A percentile compares a stretch with the other conserved stretches of the same genome.
These are phyloP conservation scores for Prunella himalayana DNA, from an alignment of 2,113 vertebrate species.

Conservation along the genomic window DNA sequence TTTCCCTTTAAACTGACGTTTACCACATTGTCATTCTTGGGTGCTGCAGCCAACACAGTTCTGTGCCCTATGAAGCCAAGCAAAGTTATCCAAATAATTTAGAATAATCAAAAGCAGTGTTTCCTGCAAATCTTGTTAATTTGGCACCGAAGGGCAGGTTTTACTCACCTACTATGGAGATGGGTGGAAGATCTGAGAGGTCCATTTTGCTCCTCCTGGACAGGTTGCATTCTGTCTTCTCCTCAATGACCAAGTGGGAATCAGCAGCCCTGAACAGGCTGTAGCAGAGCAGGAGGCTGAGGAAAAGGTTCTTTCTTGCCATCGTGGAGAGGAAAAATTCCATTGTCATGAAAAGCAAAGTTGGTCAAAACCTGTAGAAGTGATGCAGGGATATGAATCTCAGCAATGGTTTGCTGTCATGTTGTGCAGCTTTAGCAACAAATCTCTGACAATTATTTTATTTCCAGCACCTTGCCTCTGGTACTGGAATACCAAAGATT, in stretches of 20 bases:
- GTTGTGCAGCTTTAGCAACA: background rate
- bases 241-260: conserved; percentile 59
- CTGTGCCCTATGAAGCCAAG: background rate
- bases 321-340: conserved; percentile 27
- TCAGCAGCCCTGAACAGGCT: conserved; percentile 35
- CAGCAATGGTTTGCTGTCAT: background rate
- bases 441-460: background rate
- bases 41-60: background rate
- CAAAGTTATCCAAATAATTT: background rate
- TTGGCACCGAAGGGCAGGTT: background rate
- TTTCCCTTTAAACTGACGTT: background rate
- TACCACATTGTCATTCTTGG: background rate
- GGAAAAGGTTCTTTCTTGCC: conserved; percentile 55
- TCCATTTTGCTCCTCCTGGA: conserved; percentile 36
- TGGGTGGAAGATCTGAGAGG: conserved; percentile 57
- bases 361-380: background rate
- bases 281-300: conserved; percentile 63
- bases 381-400: background rate
- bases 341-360: background rate
- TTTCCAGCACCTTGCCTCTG: background rate
- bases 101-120: background rate
- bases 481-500: background rate
- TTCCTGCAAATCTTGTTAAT: background rate
- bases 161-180: conserved; percentile 77
- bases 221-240: conserved; percentile 47